Evolutionary conservation across 2,888 invertebrate species (phyloP), one percentile per base, ranked within the genome.

Genomic region (Torymus auratus): DNA sequence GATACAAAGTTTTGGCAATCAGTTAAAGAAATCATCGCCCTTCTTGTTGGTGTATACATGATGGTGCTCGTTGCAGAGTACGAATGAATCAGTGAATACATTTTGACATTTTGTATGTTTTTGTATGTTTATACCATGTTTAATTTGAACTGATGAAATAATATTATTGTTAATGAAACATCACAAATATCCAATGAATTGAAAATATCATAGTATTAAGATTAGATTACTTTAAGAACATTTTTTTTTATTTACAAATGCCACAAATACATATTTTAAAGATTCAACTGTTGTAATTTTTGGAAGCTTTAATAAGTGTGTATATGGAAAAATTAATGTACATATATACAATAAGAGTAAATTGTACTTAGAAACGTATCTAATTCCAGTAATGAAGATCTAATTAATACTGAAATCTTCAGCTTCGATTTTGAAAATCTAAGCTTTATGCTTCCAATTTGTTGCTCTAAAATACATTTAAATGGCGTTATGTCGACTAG

Each of bases 61-160:
- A 99, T 99, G 99, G 96, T 98, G 83, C 92, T 98, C 82, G 98
- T 99, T 90, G 97, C 98, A 78, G 93, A 95, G 83, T 95, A 93
- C 88, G 95, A 96, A 90, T 96, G 89, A 89, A 83, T 64, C 20
- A 50, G 52, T 28, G 60, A 74, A 55, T 58, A 70, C 80, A 17
- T 53, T 62, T 68, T 2, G 68, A 61, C 61, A 72, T 10, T 65
- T 17, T 20, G 53, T 20, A 68, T 56, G 13, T 73, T 76, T 80
- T 68, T 78, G 41, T 70, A 67, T 20, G 69, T 69, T 78, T 71
- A 41, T 69, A 58, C 58, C 73, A 81, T 62, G 60, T 61, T 68
- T 14, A 58, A 53, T 78, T 56, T 77, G 41, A 73, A 62, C 28
- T 69, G 41, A 67, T 58, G 56, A 65, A 56, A 78, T 70, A 67